phyloP scores from a whole-genome alignment of 1,140 invertebrate species.

The Hetaerina americana region DNA sequence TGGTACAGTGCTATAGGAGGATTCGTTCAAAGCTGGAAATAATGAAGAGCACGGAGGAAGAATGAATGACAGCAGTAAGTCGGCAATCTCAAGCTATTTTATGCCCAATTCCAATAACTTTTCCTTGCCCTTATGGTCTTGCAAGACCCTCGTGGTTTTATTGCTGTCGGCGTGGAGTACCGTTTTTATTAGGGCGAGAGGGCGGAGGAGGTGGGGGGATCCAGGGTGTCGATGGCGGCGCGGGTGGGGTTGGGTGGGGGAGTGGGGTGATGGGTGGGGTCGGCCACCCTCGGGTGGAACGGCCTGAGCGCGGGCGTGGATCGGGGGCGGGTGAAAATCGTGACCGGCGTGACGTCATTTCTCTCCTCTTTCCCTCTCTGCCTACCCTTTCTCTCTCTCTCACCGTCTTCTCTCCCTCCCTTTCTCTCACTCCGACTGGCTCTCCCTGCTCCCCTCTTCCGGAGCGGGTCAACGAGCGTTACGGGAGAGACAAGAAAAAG shows the following conservation, averaged over 20 bases:
- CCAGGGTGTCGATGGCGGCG: too few relatives aligned
- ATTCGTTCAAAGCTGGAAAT: too few relatives aligned
- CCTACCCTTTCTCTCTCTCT: neutral
- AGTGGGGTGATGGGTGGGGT: neutral
- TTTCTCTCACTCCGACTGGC: neutral
- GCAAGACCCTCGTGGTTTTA: too few relatives aligned
- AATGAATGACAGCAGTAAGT: too few relatives aligned
- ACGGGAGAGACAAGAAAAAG: neutral
- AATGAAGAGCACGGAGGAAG: too few relatives aligned
- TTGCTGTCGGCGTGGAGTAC: neutral
- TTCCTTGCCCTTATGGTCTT: neutral
- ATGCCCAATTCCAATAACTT: neutral
- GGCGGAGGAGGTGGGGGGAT: neutral
- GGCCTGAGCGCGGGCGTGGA: neutral
- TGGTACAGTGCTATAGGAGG: too few relatives aligned
- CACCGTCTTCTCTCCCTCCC: neutral
- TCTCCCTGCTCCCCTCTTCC: neutral
- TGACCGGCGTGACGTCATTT: neutral
- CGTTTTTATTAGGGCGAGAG: neutral
- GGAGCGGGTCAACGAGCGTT: neutral
- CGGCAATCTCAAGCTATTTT: neutral
- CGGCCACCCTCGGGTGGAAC: neutral
- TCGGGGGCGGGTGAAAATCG: neutral
- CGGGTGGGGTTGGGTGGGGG: neutral
- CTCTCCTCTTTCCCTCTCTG: neutral